Conservation (phyloP, 2,797 vertebrate genomes). For the Cirrhinus mrigala region DNA sequence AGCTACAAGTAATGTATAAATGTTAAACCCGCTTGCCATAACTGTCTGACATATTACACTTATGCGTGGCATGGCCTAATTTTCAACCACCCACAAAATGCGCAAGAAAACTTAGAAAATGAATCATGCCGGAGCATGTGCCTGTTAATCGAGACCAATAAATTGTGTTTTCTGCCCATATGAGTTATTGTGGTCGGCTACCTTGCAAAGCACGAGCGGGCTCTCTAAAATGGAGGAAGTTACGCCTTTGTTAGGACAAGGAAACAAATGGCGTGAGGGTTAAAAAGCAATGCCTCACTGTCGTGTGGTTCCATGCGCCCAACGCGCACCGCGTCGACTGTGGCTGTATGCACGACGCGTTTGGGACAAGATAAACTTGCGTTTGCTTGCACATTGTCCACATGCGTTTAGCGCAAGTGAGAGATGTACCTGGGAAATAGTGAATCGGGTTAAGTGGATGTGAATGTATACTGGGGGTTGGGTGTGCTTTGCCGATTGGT, state of each 20-base stretch:
- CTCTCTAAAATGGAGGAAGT: constrained; percentile 69
- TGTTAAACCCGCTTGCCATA: constrained; percentile 30
- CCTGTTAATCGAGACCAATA: neutral
- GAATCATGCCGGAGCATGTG: neutral
- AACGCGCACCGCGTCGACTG: neutral
- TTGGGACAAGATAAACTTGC: neutral
- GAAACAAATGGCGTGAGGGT: constrained; percentile 62
- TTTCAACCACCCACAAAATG: constrained; percentile 30
- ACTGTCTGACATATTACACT: constrained; percentile 25
- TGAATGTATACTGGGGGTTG: constrained; percentile 73
- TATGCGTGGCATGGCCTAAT: constrained; percentile 42
- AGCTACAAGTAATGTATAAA: neutral
- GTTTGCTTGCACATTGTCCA: constrained; percentile 1
- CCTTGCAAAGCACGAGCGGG: constrained; percentile 26
- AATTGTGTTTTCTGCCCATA: neutral
- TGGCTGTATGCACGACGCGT: neutral
- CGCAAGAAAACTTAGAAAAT: constrained; percentile 5
- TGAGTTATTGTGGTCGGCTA: neutral
- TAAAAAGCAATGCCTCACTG: constrained; percentile 29
- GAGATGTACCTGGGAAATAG: constrained; percentile 36
- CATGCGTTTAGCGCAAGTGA: neutral
- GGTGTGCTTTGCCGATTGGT: constrained; percentile 81
- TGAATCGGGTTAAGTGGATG: constrained; percentile 47
- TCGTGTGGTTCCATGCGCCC: neutral
- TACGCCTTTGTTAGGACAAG: constrained; percentile 66